phyloP scores from a whole-genome alignment of 2,113 vertebrate genomes.

The Lepidothrix coronata region DNA sequence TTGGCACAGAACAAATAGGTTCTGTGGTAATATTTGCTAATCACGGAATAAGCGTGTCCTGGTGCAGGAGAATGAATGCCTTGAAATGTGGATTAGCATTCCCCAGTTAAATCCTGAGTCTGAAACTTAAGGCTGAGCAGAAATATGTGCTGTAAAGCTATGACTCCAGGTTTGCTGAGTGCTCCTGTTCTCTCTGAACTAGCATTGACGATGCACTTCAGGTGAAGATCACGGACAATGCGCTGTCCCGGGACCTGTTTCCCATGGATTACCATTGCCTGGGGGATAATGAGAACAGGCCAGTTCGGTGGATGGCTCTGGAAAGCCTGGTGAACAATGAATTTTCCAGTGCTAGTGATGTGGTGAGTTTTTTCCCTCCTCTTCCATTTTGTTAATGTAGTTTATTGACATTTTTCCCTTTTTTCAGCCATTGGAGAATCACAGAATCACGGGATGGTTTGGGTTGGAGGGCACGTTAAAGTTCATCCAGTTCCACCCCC shows the following conservation, averaged over 20 bases:
- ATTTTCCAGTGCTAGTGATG: conserved; percentile 95
- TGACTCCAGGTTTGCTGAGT: not conserved
- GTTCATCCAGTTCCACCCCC: rapidly evolving
- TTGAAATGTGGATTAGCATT: not conserved
- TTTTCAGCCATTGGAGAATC: not conserved
- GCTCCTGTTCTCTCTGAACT: not conserved
- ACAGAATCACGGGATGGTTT: not conserved
- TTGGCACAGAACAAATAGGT: not conserved
- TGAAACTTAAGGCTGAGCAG: not conserved
- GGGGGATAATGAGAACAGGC: conserved; percentile 96
- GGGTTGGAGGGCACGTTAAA: not conserved
- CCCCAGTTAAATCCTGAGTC: rapidly evolving
- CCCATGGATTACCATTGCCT: conserved; percentile 99
- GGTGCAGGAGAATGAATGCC: not conserved
- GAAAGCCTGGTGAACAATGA: conserved; percentile 97
- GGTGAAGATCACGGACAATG: conserved; percentile 98
- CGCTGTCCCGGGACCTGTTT: conserved; percentile 95
- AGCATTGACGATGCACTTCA: conserved; percentile 98
- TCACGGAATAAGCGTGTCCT: not conserved
- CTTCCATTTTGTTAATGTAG: not conserved
- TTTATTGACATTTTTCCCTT: not conserved
- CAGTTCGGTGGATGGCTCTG: conserved; percentile 98
- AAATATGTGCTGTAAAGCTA: not conserved
- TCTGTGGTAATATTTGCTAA: not conserved
- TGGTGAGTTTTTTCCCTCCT: conserved; percentile 76